phyloP scores from a whole-genome alignment of 2,797 vertebrate species.

The Neoniphon sammara region DNA sequence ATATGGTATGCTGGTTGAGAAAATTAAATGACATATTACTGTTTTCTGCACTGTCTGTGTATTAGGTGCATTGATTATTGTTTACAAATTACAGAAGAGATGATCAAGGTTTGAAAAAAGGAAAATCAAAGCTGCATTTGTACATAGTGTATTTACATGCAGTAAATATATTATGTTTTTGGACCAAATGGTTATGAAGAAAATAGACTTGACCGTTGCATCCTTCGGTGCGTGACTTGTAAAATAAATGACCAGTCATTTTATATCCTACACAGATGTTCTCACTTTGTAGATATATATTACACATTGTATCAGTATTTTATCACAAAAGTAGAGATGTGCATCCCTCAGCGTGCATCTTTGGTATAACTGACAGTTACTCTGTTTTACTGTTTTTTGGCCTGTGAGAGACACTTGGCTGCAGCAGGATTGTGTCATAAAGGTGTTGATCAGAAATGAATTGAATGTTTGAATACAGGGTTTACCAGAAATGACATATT shows the following conservation, averaged over 20 bases:
- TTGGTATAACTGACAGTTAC: slow-evolving; percentile 15
- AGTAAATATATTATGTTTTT: slow-evolving; percentile 55
- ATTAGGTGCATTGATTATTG: slow-evolving; percentile 61
- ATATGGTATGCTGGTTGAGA: neutral
- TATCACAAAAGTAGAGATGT: slow-evolving; percentile 24
- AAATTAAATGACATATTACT: slow-evolving; percentile 26
- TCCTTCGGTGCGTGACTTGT: slow-evolving; percentile 47
- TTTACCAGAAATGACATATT: slow-evolving; percentile 7
- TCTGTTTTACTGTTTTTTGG: slow-evolving; percentile 2
- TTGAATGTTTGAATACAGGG: slow-evolving; percentile 31
- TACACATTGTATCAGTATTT: slow-evolving; percentile 37
- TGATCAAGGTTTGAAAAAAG: slow-evolving; percentile 28
- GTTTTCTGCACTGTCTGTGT: slow-evolving; percentile 45
- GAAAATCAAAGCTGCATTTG: slow-evolving; percentile 47
- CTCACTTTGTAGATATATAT: slow-evolving; percentile 34
- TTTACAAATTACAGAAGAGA: slow-evolving; percentile 67
- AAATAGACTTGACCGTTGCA: slow-evolving; percentile 44
- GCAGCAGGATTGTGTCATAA: neutral
- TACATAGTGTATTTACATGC: slow-evolving; percentile 55
- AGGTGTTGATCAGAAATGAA: neutral
- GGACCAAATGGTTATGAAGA: slow-evolving; percentile 75
- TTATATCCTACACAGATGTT: slow-evolving; percentile 44
- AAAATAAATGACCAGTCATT: slow-evolving; percentile 16
- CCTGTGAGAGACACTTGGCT: slow-evolving; percentile 18
- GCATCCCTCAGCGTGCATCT: neutral